Conservation (phyloP, 2,797 vertebrate genomes). For the Siniperca undulata region DNA sequence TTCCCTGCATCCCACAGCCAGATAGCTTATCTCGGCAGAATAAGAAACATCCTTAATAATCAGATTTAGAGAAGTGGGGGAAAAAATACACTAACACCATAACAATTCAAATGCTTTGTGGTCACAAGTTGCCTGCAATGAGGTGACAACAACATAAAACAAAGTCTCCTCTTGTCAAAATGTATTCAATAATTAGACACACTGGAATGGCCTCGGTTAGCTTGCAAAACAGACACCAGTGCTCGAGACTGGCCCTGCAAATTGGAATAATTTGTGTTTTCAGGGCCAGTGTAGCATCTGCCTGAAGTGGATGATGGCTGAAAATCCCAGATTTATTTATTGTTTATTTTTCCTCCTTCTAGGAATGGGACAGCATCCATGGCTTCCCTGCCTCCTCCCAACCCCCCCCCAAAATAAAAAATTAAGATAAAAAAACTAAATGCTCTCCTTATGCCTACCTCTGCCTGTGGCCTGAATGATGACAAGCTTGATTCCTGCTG, state of each 20-base stretch:
- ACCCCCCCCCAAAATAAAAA: neutral
- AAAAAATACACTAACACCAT: constrained; percentile 27
- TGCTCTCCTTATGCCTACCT: constrained; percentile 60
- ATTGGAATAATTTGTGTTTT: constrained; percentile 76
- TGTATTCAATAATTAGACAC: constrained; percentile 70
- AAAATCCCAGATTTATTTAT: constrained; percentile 39
- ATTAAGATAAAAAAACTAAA: constrained; percentile 56
- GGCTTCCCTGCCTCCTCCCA: constrained; percentile 5
- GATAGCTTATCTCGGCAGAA: constrained; percentile 82
- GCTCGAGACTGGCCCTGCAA: constrained; percentile 68
- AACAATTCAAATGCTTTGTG: constrained; percentile 68
- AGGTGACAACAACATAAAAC: constrained; percentile 70
- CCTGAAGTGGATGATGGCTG: constrained; percentile 50
- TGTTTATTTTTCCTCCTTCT: constrained; percentile 36
- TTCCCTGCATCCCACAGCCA: constrained; percentile 78
- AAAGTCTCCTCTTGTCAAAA: constrained; percentile 66
- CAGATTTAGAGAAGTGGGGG: constrained; percentile 61
- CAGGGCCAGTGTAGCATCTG: constrained; percentile 42
- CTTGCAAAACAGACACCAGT: constrained; percentile 66
- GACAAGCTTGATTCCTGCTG: constrained; percentile 78
- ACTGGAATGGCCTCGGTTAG: constrained; percentile 60
- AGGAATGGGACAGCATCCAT: constrained; percentile 21
- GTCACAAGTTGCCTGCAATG: constrained; percentile 60
- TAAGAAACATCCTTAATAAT: constrained; percentile 75
- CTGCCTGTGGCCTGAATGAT: constrained; percentile 75